Evolutionary conservation across 2,888 invertebrate species (phyloP).

Genomic region (Apodemia mormo): DNA sequence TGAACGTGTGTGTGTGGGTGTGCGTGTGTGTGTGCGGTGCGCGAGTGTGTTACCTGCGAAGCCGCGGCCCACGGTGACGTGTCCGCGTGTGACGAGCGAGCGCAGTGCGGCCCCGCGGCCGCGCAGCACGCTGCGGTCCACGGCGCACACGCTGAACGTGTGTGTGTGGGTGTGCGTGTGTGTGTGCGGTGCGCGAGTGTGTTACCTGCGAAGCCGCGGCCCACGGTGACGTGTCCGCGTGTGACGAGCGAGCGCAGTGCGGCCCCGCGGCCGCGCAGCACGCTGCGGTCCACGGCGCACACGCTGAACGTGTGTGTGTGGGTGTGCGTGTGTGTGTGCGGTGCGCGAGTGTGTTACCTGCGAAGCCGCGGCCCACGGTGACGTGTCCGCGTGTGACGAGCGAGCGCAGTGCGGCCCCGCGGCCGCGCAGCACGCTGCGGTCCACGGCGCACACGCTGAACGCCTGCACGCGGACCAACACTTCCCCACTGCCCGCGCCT

Average conservation of each 20-base stretch:
- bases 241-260: constrained; percentile 54
- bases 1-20: constrained; percentile 48
- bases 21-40: background rate
- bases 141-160: constrained; percentile 66
- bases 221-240: constrained; percentile 56
- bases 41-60: constrained; percentile 55
- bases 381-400: constrained; percentile 50
- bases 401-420: constrained; percentile 55
- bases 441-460: constrained; percentile 67
- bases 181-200: background rate
- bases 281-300: constrained; percentile 58
- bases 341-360: constrained; percentile 46
- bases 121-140: constrained; percentile 63
- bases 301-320: constrained; percentile 63
- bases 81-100: constrained; percentile 48
- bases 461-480: constrained; percentile 69
- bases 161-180: background rate
- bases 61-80: constrained; percentile 63
- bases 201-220: constrained; percentile 66
- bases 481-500: constrained; percentile 65
- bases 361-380: constrained; percentile 67
- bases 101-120: constrained; percentile 61
- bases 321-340: background rate
- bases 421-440: constrained; percentile 63
- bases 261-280: constrained; percentile 62